Percentiles rank a stretch among this genome's conserved stretches.
These are phyloP conservation scores for Synergus japonicus DNA, from an alignment of 2,888 invertebrate genomes.

Conservation along the genomic window DNA sequence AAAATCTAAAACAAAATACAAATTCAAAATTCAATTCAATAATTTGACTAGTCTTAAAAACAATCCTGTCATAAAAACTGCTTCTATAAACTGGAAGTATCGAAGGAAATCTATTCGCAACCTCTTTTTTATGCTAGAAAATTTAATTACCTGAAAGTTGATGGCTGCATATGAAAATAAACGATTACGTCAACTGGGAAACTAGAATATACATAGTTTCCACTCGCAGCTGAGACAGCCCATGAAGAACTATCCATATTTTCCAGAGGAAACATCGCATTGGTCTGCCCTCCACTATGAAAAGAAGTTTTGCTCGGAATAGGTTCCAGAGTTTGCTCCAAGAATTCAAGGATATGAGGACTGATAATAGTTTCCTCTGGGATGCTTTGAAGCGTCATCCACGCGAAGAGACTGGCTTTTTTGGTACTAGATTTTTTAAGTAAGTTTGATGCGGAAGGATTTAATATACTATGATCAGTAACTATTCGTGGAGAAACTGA, in stretches of 20 bases:
- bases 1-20: slow-evolving; percentile 82
- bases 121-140: no score
- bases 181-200: slow-evolving; percentile 99
- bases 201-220: slow-evolving; percentile 89
- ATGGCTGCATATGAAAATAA: slow-evolving; percentile 98
- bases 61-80: no score
- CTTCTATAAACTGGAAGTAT: no score
- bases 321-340: slow-evolving; percentile 97
- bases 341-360: slow-evolving; percentile 96
- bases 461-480: slow-evolving; percentile 70
- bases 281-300: slow-evolving; percentile 67
- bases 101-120: no score
- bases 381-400: slow-evolving; percentile 97
- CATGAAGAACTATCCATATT: slow-evolving; percentile 73
- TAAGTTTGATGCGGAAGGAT: slow-evolving; percentile 58
- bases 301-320: slow-evolving; percentile 85
- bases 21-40: no score
- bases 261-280: slow-evolving; percentile 68
- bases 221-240: slow-evolving; percentile 73
- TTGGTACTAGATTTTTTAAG: slow-evolving; percentile 84
- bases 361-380: slow-evolving; percentile 98
- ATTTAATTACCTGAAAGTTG: slow-evolving; percentile 83
- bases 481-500: slow-evolving; percentile 78
- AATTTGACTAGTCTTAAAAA: no score
- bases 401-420: slow-evolving; percentile 94